Conservation (phyloP, 2,888 invertebrate species). For the Aquatica leii region DNA sequence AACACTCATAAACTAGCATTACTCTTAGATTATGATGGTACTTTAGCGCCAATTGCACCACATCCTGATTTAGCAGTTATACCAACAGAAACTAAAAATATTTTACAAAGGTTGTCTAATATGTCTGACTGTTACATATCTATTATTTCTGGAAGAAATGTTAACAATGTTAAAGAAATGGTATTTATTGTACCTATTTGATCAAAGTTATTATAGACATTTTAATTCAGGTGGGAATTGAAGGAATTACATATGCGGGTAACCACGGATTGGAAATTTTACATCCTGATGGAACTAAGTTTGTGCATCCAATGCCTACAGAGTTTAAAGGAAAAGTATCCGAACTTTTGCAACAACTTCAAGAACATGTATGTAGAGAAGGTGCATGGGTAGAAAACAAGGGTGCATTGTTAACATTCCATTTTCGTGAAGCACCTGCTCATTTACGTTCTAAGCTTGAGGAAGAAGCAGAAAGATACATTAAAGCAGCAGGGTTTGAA, state of each 20-base stretch:
- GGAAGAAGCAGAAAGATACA: conserved; percentile 75
- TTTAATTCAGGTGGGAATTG: conserved; percentile 75
- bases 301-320: conserved; percentile 90
- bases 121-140: conserved; percentile 88
- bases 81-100: conserved; percentile 84
- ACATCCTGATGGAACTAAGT: conserved; percentile 90
- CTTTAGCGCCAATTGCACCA: conserved; percentile 86
- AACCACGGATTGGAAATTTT: conserved; percentile 89
- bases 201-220: not conserved
- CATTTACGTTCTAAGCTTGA: conserved; percentile 73
- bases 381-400: conserved; percentile 95
- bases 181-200: conserved; percentile 63
- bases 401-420: conserved; percentile 85
- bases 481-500: conserved; percentile 79
- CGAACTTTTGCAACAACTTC: conserved; percentile 77
- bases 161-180: conserved; percentile 88
- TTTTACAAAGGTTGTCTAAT: conserved; percentile 82
- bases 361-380: conserved; percentile 85
- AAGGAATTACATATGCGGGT: conserved; percentile 90
- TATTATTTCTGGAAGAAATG: conserved; percentile 85
- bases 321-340: conserved; percentile 84
- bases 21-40: conserved; percentile 87
- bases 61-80: conserved; percentile 90
- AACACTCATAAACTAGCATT: conserved; percentile 85
- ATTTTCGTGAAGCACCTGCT: conserved; percentile 83